Base-by-base conservation (phyloP, 2,888 invertebrate genomes). In the Dasypogon diadema region DNA sequence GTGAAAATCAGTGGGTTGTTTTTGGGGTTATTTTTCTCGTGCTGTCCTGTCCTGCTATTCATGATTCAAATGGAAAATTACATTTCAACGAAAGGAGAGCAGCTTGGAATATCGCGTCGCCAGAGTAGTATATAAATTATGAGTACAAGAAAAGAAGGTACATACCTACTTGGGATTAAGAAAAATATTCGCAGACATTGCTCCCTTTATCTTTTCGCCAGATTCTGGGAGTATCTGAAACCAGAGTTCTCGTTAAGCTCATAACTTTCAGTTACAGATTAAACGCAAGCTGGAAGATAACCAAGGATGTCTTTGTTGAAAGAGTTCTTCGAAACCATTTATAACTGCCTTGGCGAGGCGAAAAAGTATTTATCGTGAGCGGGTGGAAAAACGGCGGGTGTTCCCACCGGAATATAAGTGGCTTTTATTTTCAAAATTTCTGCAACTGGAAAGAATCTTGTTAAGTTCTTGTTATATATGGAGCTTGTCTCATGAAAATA, bases 121-220 rank as follows among this genome's bases (percentile, higher is more conserved):
- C 26, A 56, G 58, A 16, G 58, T 42, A 42, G 63, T 34, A 22
- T n/a, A n/a, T 63, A 42, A 63, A 34, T 63, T 63, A 63, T 42
- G 63, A 42, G 63, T n/a, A 22, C 42, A 63, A 30, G 63, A 21
- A 34, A 63, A 37, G 63, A 63, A 63, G 63, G 63, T 63, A 42
- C n/a, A n/a, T n/a, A n/a, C n/a, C n/a, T n/a, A n/a, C 63, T 63
- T 16, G 42, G 42, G 42, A 63, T 63, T 63, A 63, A 63, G 63
- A 63, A 21, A 63, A 63, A 63, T 63, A 30, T 18, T 42, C 22
- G 37, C 63, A 63, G 42, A 42, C 63, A 42, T 18, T 12, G 12
- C 37, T 55, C 14, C 22, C 42, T 22, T 21, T 42, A 42, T 22
- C 37, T 63, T 42, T 30, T 6, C 18, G 14, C 16, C 21, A 37